phyloP scores from a whole-genome alignment of 2,797 vertebrate genomes.

The Helicolenus hilgendorfi region DNA sequence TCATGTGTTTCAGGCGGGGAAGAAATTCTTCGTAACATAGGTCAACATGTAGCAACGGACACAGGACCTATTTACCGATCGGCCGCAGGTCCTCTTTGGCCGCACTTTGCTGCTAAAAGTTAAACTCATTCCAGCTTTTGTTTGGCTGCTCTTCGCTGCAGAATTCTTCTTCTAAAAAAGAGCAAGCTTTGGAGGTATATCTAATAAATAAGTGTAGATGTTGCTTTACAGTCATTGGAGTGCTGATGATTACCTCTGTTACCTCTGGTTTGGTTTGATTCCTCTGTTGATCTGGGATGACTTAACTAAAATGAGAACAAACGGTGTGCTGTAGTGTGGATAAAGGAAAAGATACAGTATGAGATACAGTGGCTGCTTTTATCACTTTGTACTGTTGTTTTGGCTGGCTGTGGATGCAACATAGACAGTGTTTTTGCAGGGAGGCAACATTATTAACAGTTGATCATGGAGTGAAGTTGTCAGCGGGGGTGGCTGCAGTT shows the following conservation, averaged over 20 bases:
- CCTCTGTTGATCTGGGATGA: background rate
- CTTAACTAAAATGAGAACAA: background rate
- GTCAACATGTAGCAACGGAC: too few relatives aligned
- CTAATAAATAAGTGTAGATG: background rate
- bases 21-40: too few relatives aligned
- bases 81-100: too few relatives aligned
- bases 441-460: conserved; percentile 73
- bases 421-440: conserved; percentile 31
- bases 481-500: conserved; percentile 75
- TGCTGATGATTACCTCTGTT: background rate
- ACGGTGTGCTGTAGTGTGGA: background rate
- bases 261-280: background rate
- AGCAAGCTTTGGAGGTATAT: background rate
- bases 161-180: background rate
- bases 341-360: background rate
- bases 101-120: background rate
- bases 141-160: background rate
- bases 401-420: conserved; percentile 1
- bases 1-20: too few relatives aligned
- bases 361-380: background rate
- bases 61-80: too few relatives aligned
- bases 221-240: background rate
- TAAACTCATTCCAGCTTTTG: too few relatives aligned
- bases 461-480: conserved; percentile 76
- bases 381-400: background rate